Base-by-base conservation (phyloP, 2,888 invertebrate genomes). In the Caenorhabditis becei region DNA sequence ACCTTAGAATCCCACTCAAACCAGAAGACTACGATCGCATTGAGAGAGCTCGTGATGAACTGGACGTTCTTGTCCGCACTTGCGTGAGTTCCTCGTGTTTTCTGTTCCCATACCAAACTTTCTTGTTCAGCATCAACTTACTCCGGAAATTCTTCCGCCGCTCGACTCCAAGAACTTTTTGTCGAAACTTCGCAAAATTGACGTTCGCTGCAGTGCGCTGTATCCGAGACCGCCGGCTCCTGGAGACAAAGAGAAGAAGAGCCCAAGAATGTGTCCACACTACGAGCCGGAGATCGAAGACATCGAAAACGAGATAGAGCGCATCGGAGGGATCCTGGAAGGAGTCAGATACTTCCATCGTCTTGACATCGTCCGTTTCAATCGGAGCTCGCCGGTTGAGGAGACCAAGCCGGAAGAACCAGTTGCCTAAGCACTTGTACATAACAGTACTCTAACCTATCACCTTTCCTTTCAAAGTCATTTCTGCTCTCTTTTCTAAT, bases 191-290 rank as follows among this genome's bases (percentile, higher is more conserved):
- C 72, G 72, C 2, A 54, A 44, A 5, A n/a, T 72, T 4, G 72
- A 72, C 14, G 63, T 72, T 14, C 72, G 72, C 18, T 62, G 62
- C 20, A 72, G 56, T 37, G 72, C 72, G 10, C 26, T 72, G n/a
- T 72, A 72, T 16, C 72, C 72, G 23, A 56, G 72, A 54, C 53
- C 44, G 4, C 63, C 72, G 14, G 63, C 72, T 14, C 72, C 72
- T 14, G 72, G 72, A 56, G 63, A 63, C 26, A 63, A 56, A 5
- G 49, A 72, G 1, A 72, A 72, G 37, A 72, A 63, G 37, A 72
- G 63, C n/a, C 44, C 47, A 7, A 54, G 72, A 4, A 72, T 72
- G 63, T 72, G 72, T n/a, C 63, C 72, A 0, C 63, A 63, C 26
- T 72, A 24, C 18, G 63, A 63, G 54, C 72, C 63, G 20, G 72